Base-by-base conservation (phyloP, 2,113 vertebrate genomes). In the Urocolius indicus region DNA sequence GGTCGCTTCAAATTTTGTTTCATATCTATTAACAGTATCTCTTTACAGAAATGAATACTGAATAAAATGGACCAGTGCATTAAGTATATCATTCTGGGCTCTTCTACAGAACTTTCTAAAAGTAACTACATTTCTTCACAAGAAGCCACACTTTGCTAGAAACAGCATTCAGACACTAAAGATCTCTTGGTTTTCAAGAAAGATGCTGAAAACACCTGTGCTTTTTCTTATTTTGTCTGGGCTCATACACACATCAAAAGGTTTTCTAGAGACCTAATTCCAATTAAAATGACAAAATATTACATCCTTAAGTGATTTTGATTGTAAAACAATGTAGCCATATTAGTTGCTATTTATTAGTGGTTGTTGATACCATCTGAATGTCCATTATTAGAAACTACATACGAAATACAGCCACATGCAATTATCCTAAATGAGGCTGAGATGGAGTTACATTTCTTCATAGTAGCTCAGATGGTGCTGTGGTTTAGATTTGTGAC, bases 341-440 rank as follows among this genome's bases (percentile, higher is more conserved):
- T 48, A 84, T 52, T 41, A 52, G 7, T 57, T 81, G 27, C 34
- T 94, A 30, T 51, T 77, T 87, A 54, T 63, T 68, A 61, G 62
- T 29, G 26, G 48, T 55, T 87, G n/a, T 43, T 51, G 51, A 63
- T 73, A n/a, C 21, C 58, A 38, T 67, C 26, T 34, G 11, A 74
- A 61, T 48, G 34, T 22, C 14, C 2, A 3, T 41, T 36, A 30
- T 13, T 66, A 66, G 45, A 72, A 84, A 45, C 7, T 41, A 27
- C 0, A 0, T 24, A 30, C 48, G 34, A 65, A 88, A 75, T 63
- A 73, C 5, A 1, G 34, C 14, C 22, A 58, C 19, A n/a, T 21
- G 16, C 46, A 36, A 52, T 57, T 45, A 26, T 52, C 17, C 55
- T n/a, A 30, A 45, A 10, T 43, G 45, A 83, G 57, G 16, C 51